Base-by-base conservation (phyloP, 2,797 vertebrate genomes). In the Sebastiscus tertius region DNA sequence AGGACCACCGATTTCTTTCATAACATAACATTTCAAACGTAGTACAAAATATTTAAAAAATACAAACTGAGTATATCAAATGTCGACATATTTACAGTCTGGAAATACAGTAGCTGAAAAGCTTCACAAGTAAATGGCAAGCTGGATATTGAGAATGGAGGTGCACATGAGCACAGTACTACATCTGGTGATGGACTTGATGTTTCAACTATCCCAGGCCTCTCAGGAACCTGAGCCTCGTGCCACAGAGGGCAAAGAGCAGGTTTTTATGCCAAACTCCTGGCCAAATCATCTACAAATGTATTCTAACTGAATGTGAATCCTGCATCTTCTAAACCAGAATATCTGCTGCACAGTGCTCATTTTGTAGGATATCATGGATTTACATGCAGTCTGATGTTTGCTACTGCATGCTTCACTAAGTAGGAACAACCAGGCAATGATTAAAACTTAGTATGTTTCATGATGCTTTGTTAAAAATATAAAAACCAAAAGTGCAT, bases 31-130 rank as follows among this genome's bases (percentile, higher is more conserved):
- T 42, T 87, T 91, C 64, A 80, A 94, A 93, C 85, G 74, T 82
- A 80, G 89, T 94, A 95, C 82, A 96, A 95, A 95, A 93, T 96
- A 96, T 95, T 94, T 95, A 95, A 94, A 94, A 93, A 93, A 93
- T 95, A 89, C 87, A 92, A 91, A 93, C 81, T 60, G 82, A 85
- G 82, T 90, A 89, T 94, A 94, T 91, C 92, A 95, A 93, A 93
- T 91, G 88, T 92, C 70, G 73, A 88, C 81, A 68, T 94, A 94
- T 95, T 88, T 94, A 95, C 93, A 95, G 81, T 83, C 68, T 89
- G 85, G 77, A 93, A 91, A 85, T 86, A 81, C 87, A 92, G 75
- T 71, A 86, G 83, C 84, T 91, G 49, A 89, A 88, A 79, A 81
- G 72, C 72, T 76, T 81, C 70, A 88, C 77, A 81, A 79, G 68